Conservation (phyloP, 2,888 invertebrate species). For the Torymus auratus region DNA sequence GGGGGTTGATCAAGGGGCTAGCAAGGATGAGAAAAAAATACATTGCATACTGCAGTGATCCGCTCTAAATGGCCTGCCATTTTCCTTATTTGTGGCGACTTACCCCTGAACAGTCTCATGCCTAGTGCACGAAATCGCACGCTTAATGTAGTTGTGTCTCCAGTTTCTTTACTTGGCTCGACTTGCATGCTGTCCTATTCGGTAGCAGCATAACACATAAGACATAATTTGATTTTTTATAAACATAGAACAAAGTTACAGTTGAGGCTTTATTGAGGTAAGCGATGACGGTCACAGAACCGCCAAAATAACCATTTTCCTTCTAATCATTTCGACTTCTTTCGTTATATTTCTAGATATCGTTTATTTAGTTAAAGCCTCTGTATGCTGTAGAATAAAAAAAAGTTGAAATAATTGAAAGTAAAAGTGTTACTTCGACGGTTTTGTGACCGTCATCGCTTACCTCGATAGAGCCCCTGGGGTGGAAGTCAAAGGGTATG, state of each 20-base stretch:
- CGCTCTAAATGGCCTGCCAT: constrained; percentile 25
- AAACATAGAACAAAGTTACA: constrained; percentile 15
- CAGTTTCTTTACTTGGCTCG: constrained; percentile 77
- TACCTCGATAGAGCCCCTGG: no score
- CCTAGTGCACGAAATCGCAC: constrained; percentile 76
- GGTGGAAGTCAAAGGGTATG: constrained; percentile 20
- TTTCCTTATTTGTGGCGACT: constrained; percentile 66
- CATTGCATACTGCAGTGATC: constrained; percentile 39
- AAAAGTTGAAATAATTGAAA: no score
- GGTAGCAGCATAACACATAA: constrained; percentile 76
- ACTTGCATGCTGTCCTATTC: constrained; percentile 77
- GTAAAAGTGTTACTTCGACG: no score
- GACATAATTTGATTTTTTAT: constrained; percentile 43
- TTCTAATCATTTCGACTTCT: no score
- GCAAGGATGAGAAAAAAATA: constrained; percentile 31
- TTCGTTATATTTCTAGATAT: no score
- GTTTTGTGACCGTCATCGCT: no score
- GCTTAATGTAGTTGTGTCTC: constrained; percentile 74
- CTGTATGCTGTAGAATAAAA: no score
- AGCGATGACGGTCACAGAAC: no score
- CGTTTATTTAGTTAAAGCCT: no score
- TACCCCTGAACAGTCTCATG: constrained; percentile 76
- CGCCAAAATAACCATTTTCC: no score
- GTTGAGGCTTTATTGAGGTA: no score
- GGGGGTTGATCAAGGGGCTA: neutral